A percentile compares a stretch with the other conserved stretches of the same genome.
Conservation (phyloP, 2,888 invertebrate species). For the Heliconius charithonia region DNA sequence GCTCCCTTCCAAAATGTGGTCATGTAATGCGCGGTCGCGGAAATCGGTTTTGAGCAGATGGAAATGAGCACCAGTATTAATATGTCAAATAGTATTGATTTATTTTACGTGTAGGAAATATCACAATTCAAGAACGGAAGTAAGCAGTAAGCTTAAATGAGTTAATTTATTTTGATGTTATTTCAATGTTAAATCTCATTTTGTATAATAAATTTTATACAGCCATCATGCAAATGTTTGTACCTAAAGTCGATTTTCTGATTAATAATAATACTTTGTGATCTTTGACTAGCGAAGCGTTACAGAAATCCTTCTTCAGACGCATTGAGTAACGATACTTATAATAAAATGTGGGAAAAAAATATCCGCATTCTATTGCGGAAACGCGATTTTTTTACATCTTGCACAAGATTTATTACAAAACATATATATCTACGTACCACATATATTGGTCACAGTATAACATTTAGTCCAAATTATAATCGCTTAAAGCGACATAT, state of each 20-base stretch:
- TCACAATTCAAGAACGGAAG: not conserved
- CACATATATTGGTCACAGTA: too few species aligned
- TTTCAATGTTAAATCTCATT: not conserved
- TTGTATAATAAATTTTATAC: not conserved
- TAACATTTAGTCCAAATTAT: too few species aligned
- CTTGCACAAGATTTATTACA: too few species aligned
- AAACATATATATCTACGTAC: too few species aligned
- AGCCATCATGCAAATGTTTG: not conserved
- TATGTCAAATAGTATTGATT: constrained; percentile 1
- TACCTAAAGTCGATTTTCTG: not conserved
- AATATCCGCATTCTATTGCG: not conserved
- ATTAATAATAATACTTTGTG: not conserved
- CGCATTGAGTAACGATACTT: not conserved
- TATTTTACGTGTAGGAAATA: not conserved
- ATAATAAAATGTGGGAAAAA: not conserved
- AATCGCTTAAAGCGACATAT: too few species aligned
- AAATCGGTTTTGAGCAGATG: constrained; percentile 4
- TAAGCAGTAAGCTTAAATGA: not conserved
- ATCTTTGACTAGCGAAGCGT: not conserved
- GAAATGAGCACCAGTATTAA: not conserved
- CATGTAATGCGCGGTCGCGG: constrained; percentile 33
- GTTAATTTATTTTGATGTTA: not conserved
- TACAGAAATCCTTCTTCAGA: not conserved
- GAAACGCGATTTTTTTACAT: not conserved
- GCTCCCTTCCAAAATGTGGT: constrained; percentile 27